A percentile compares a stretch with the other conserved stretches of the same genome.
Evolutionary conservation across 2,113 vertebrate species (phyloP).

Genomic region (Boulengeromyrus knoepffleri): DNA sequence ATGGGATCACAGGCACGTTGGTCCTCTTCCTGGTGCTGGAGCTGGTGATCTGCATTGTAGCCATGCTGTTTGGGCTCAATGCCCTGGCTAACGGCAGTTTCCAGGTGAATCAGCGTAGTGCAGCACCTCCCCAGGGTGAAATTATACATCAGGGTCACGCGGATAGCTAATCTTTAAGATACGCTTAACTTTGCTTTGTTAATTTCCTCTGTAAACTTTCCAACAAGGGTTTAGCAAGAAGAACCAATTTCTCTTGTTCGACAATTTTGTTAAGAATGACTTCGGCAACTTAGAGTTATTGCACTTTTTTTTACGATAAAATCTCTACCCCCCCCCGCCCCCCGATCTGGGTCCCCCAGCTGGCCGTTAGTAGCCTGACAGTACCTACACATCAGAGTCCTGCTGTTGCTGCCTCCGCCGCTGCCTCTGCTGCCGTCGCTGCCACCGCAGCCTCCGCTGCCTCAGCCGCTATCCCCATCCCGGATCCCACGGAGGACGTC

Average conservation of each 20-base stretch:
- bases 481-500: neutral
- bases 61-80: constrained; percentile 63
- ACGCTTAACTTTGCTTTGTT: neutral
- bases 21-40: constrained; percentile 67
- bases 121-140: neutral
- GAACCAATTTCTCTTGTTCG: neutral
- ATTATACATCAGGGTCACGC: neutral
- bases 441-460: neutral
- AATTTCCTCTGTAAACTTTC: neutral
- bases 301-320: neutral
- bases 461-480: neutral
- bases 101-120: constrained; percentile 40
- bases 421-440: neutral
- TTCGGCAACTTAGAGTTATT: neutral
- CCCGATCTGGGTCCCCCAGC: neutral
- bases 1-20: constrained; percentile 61
- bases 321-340: neutral
- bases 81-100: constrained; percentile 53
- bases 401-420: neutral
- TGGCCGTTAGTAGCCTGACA: neutral
- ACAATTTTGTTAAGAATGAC: neutral
- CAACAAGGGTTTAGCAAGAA: neutral
- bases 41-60: constrained; percentile 61
- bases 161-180: neutral
- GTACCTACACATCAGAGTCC: neutral